Base-by-base conservation (phyloP, 1,140 invertebrate genomes). In the Brachionus plicatilis region DNA sequence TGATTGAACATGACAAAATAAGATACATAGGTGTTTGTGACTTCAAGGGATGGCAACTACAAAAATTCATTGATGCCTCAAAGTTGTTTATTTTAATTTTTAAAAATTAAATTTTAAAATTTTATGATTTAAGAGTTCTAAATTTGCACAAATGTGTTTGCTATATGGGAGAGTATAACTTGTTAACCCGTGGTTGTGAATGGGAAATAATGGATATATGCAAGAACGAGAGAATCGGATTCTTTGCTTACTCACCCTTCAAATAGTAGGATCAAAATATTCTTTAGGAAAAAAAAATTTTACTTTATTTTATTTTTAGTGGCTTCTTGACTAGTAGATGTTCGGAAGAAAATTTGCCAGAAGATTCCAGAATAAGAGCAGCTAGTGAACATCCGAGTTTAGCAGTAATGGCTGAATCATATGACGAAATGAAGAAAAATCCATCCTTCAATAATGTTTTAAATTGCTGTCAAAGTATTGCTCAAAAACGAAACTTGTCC, bases 1-100 rank as follows among this genome's bases (percentile, higher is more conserved):
- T 88, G 12, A 85, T 88, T 8, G 65, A 85, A 33, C 84, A 85
- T 78, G 87, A 86, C 8, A 88, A 88, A 75, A 84, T 88, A 5
- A 84, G 87, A 37, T 88, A 88, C 65, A 53, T 87, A 33, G 87
- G 87, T n/a, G 86, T 85, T 9, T 86, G 86, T 53, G 87, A 88
- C 84, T 79, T 88, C 4, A 83, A 80, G 70, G 87, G 87, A 12
- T 88, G 87, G 87, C 86, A 87, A 72, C 9, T 87, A 24, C 87
- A 88, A 84, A 87, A 87, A 72, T 85, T 87, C 2, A 86, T 86
- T 12, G 87, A 88, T 53, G 50, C 79, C 5, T 84, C 80, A 12
- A 68, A 83, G 79, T 60, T 56, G 2, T 14, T 47, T 43, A 33
- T 70, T 24, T 45, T 75, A 75, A 20, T 45, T 9, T 12, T 27